phyloP scores from a whole-genome alignment of 2,113 vertebrate genomes.

The Mustela lutreola region DNA sequence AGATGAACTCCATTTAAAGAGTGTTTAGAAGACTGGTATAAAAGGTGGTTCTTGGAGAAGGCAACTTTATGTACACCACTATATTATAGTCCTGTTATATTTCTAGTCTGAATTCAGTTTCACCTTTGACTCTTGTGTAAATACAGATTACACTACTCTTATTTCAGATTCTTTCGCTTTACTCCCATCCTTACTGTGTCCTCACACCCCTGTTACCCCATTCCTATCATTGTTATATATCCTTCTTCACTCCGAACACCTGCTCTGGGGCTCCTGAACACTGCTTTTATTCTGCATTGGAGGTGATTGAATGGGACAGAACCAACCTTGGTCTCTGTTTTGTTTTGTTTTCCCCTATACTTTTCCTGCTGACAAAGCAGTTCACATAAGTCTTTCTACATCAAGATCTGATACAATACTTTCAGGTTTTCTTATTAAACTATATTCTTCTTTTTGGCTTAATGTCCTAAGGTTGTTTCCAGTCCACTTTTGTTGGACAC shows the following conservation, averaged over 20 bases:
- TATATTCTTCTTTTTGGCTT: slow-evolving; percentile 6
- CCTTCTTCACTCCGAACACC: not conserved
- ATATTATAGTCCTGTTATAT: not conserved
- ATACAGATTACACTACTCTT: not conserved
- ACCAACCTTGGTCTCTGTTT: not conserved
- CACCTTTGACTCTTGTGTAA: not conserved
- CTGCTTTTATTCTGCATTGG: not conserved
- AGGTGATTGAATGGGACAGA: not conserved
- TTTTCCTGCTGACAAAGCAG: not conserved
- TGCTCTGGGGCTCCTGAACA: not conserved
- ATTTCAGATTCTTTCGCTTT: not conserved
- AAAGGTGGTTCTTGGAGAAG: not conserved
- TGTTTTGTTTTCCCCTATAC: not conserved
- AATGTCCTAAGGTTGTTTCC: not conserved
- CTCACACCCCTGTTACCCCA: not conserved
- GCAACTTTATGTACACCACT: not conserved
- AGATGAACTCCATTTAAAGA: not conserved
- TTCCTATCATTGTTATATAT: not conserved
- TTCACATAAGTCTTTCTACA: not conserved
- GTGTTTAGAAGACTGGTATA: not conserved
- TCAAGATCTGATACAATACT: not conserved
- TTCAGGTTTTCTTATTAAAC: not conserved
- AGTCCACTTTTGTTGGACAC: not conserved
- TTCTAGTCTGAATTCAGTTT: not conserved
- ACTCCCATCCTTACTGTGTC: not conserved